These are phyloP conservation scores for Drosophila sp. DNA, from an alignment of 1,140 invertebrate genomes.

Conservation along the genomic window DNA sequence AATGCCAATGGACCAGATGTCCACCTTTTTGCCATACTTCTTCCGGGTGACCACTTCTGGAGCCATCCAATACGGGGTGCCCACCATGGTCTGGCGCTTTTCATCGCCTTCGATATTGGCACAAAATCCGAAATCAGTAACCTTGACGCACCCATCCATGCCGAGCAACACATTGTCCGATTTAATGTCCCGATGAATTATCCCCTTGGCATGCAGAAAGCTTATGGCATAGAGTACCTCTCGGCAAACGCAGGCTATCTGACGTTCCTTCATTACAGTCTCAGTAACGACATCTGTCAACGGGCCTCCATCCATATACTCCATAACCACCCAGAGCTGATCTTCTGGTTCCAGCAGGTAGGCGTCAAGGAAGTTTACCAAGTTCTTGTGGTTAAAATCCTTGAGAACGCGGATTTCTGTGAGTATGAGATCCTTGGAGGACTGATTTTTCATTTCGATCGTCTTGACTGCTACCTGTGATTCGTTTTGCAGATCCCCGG, in stretches of 20 bases:
- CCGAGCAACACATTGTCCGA: conserved; percentile 98
- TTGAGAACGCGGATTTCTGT: conserved; percentile 97
- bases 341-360: conserved; percentile 92
- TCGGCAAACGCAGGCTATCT: conserved; percentile 97
- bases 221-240: conserved; percentile 96
- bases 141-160: conserved; percentile 98
- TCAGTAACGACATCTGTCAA: conserved; percentile 99
- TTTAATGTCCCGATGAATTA: conserved; percentile 97
- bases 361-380: conserved; percentile 98
- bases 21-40: conserved; percentile 95
- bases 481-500: conserved; percentile 90
- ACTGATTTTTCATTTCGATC: conserved; percentile 96
- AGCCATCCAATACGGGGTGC: conserved; percentile 94
- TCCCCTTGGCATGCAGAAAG: conserved; percentile 95
- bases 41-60: conserved; percentile 95
- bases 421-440: conserved; percentile 96
- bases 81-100: conserved; percentile 98
- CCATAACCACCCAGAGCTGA: conserved; percentile 98
- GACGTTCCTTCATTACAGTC: conserved; percentile 98
- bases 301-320: conserved; percentile 96
- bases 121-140: conserved; percentile 99
- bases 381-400: conserved; percentile 96
- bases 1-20: conserved; percentile 98
- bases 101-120: conserved; percentile 95
- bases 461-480: conserved; percentile 96